Percentiles rank a stretch among this genome's conserved stretches.
Evolutionary conservation across 2,797 vertebrate genomes (phyloP).

Genomic region (Xenopus petersii): DNA sequence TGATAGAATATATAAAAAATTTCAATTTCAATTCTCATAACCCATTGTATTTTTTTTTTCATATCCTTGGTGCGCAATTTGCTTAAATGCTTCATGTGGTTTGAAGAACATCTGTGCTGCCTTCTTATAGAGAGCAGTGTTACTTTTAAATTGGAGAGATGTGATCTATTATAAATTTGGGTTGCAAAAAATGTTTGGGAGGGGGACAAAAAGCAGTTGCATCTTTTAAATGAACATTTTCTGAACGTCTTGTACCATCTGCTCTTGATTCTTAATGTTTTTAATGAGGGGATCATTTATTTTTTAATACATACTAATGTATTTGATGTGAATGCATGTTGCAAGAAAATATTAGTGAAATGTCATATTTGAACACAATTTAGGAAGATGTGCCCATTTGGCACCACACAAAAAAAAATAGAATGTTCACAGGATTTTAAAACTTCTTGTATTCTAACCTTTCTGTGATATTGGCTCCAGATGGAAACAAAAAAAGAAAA

Average conservation of each 20-base stretch:
- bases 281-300: background rate
- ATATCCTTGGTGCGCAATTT: constrained; percentile 65
- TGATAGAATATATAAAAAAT: constrained; percentile 51
- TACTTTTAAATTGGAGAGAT: constrained; percentile 68
- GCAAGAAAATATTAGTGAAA: background rate
- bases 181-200: constrained; percentile 61
- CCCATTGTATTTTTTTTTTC: constrained; percentile 14
- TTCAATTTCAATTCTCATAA: constrained; percentile 55
- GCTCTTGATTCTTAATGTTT: constrained; percentile 1
- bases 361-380: background rate
- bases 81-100: constrained; percentile 75
- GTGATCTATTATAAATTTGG: constrained; percentile 65
- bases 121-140: constrained; percentile 64
- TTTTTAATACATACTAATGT: background rate
- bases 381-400: background rate
- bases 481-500: constrained; percentile 58
- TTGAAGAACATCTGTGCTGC: constrained; percentile 72
- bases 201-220: constrained; percentile 3
- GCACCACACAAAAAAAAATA: too few relatives aligned
- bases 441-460: constrained; percentile 29
- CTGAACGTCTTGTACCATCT: background rate
- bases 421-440: background rate
- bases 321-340: background rate
- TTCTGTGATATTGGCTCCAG: constrained; percentile 59
- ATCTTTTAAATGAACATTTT: background rate